Base-by-base conservation (phyloP, 2,888 invertebrate species). In the Epinotia nisella region DNA sequence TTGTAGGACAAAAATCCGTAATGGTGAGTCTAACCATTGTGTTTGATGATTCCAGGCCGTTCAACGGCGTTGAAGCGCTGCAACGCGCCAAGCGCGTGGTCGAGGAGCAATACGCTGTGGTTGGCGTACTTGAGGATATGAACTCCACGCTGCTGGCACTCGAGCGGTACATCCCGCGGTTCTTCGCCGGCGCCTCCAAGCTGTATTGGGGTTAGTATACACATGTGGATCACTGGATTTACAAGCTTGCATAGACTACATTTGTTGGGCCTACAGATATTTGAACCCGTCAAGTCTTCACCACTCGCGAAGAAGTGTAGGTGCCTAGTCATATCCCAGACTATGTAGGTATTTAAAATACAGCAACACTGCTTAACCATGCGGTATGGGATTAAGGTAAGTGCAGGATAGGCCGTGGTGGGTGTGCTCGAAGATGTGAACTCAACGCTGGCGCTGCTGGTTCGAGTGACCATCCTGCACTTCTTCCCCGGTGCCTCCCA, bases 41-140 rank as follows among this genome's bases (percentile, higher is more conserved):
- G 9, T 24, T 65, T 75, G 41, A 60, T 76, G 60, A 75, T 88
- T 94, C 70, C 90, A 97, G 98, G 62, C 98, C 97, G 9, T 98
- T 98, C 86, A 98, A 98, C 86, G 97, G 96, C 1, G 90, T 95
- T 19, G 97, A 97, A 65, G 98, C 98, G 0, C 86, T 98, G 80
- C 97, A 98, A 87, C 94, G 96, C 67, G 98, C 98, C 0, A 98
- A 98, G 89, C 94, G 96, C 71, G 97, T 97, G 3, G 97, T 98
- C 0, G 98, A 98, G 83, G 95, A 96, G 81, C 96, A 98, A 83
- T 98, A 98, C 83, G 96, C 98, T 0, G 98, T 98, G 0, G 98
- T 98, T 3, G 98, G 98, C 0, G 97, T 98, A 0, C 94, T 98
- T 1, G 98, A 98, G 84, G 98, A 98, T 82, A 94, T 98, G 86